Base-by-base conservation (phyloP, 2,888 invertebrate species). In the Melieria omissa region DNA sequence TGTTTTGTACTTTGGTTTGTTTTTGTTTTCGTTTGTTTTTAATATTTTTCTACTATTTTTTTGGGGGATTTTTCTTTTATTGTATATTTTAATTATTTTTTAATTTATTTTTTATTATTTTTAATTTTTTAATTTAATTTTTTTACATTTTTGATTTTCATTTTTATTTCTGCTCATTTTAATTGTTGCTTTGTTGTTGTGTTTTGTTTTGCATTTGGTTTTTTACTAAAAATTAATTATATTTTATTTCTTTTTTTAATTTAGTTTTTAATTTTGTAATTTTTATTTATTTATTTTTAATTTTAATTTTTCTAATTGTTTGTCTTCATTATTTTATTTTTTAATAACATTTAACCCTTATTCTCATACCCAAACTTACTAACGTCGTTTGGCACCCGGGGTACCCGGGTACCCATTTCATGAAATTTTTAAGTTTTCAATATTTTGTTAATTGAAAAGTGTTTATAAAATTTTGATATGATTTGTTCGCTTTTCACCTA, bases 91-190 rank as follows among this genome's bases (percentile, higher is more conserved):
- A 41, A n/a, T 41, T 49, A 7, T 49, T 29, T 64, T 4, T 4
- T 7, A 14, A 64, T 64, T 49, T 49, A 64, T 63, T n/a, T 12
- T 14, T 63, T 63, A 16, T 44, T 44, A 46, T 16, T 64, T 64
- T 47, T n/a, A n/a, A 29, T 64, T 12, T 46, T 9, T 64, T 7
- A 16, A 49, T 12, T 4, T 46, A 9, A 46, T 64, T 63, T n/a
- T 4, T 63, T 64, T 16, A 41, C n/a, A 46, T 64, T 64, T 12
- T 29, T 44, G 47, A 4, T 12, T 65, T 54, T 54, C 3, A 54
- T 4, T 8, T 41, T 41, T 16, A 41, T 45, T 65, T 1, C 5
- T 10, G 29, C 7, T 41, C 0, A 41, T 8, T 54, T 54, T 52
- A 29, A 12, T 16, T 47, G 7, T 46, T 47, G 44, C 7, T 44